phyloP scores from a whole-genome alignment of 2,888 invertebrate species.

The Leuctra nigra region DNA sequence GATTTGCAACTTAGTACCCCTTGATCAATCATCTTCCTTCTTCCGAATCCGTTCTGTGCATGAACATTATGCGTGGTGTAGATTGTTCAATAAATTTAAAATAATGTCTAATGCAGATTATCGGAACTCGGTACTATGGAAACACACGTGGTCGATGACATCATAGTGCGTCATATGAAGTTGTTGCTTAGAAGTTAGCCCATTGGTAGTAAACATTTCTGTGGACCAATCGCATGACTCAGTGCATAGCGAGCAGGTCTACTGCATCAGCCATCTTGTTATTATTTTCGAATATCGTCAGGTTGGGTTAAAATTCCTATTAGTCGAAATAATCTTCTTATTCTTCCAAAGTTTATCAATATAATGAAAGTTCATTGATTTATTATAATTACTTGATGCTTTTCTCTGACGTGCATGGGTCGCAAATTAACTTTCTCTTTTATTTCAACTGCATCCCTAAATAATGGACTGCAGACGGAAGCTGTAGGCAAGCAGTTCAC shows the following conservation, averaged over 20 bases:
- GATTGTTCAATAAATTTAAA: background rate
- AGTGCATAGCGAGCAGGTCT: constrained; percentile 15
- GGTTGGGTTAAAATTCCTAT: constrained; percentile 33
- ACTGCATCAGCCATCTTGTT: constrained; percentile 38
- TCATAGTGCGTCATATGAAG: constrained; percentile 34
- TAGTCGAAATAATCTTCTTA: background rate
- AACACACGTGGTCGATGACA: constrained; percentile 36
- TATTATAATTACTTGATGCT: too few species aligned
- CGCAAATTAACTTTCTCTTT: too few species aligned
- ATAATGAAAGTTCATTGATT: too few species aligned
- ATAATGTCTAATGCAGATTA: background rate
- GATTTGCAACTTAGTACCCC: too few species aligned
- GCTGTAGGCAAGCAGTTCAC: background rate
- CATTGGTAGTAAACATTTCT: constrained; percentile 31
- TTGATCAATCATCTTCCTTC: background rate
- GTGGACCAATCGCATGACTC: constrained; percentile 32
- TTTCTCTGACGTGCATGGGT: too few species aligned
- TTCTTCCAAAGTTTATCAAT: background rate
- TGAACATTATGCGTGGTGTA: too few species aligned
- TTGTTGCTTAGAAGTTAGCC: constrained; percentile 28
- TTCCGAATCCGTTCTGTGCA: too few species aligned
- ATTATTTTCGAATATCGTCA: constrained; percentile 41
- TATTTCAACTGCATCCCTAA: too few species aligned
- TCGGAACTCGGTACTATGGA: background rate
- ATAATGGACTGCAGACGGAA: background rate